phyloP scores from a whole-genome alignment of 2,113 vertebrate species.

The Hippotragus niger region DNA sequence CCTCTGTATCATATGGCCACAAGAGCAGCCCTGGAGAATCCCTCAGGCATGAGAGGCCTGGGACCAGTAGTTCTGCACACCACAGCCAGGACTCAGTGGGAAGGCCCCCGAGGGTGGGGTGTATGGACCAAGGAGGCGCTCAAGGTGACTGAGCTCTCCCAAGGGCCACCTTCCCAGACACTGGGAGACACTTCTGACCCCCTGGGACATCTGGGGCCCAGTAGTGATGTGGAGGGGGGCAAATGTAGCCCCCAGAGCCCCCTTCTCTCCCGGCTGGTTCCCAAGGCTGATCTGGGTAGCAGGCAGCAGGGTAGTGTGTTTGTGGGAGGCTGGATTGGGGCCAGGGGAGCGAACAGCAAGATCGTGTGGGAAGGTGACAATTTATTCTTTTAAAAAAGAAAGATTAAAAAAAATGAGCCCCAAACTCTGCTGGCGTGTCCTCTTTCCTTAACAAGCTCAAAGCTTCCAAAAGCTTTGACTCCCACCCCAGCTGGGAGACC shows the following conservation, averaged over 20 bases:
- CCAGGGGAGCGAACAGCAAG: slow-evolving; percentile 51
- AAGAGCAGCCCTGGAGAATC: background rate
- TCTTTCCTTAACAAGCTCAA: slow-evolving; percentile 2
- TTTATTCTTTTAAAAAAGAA: slow-evolving; percentile 62
- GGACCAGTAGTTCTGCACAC: background rate
- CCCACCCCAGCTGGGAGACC: background rate
- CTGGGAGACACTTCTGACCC: background rate
- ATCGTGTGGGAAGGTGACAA: slow-evolving; percentile 70
- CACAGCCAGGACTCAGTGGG: background rate
- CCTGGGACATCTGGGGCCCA: background rate
- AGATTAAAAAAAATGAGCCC: background rate
- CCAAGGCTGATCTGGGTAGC: slow-evolving; percentile 21
- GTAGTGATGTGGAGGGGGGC: background rate
- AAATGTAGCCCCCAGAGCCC: background rate
- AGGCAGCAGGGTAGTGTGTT: background rate
- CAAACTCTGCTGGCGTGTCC: slow-evolving; percentile 1
- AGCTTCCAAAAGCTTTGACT: background rate
- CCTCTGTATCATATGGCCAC: background rate
- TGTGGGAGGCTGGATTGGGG: slow-evolving; percentile 54
- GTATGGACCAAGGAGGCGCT: rapidly evolving
- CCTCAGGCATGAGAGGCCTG: background rate
- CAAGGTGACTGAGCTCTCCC: background rate
- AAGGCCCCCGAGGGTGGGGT: background rate
- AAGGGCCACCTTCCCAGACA: background rate
- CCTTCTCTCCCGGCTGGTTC: background rate